Percentiles rank a stretch among this genome's conserved stretches.
Conservation (phyloP, 2,888 invertebrate genomes). For the Ephialtes manifestator region DNA sequence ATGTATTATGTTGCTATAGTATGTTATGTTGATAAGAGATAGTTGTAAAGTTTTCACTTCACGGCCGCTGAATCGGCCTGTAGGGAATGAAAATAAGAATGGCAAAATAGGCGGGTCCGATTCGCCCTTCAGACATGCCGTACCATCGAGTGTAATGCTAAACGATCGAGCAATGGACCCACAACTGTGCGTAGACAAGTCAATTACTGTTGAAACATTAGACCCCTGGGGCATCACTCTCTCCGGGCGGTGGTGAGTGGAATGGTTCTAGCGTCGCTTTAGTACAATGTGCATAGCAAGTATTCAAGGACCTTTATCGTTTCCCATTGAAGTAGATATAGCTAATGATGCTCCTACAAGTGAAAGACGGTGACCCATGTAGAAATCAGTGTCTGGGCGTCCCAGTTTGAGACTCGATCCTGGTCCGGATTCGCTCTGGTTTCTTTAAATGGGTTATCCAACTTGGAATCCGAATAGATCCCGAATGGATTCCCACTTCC, state of each 20-base stretch:
- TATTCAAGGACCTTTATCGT: not conserved
- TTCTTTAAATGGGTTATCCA: no score
- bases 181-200: conserved; percentile 29
- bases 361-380: not conserved
- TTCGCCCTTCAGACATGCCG: not conserved
- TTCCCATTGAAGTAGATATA: conserved; percentile 14
- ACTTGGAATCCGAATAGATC: no score
- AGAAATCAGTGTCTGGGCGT: no score
- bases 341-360: not conserved
- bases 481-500: no score
- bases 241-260: conserved; percentile 3
- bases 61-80: not conserved
- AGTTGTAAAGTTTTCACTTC: not conserved
- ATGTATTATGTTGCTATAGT: not conserved
- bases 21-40: not conserved
- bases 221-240: conserved; percentile 23
- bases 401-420: no score
- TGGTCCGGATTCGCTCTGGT: no score
- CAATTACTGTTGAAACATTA: conserved; percentile 67
- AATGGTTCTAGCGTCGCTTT: not conserved
- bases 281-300: not conserved
- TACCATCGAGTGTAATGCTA: not conserved
- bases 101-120: not conserved
- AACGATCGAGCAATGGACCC: not conserved
- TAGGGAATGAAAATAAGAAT: not conserved